Evolutionary conservation across 2,888 invertebrate species (phyloP), one percentile per base, ranked within the genome.

Genomic region (Carterocephalus palaemon): DNA sequence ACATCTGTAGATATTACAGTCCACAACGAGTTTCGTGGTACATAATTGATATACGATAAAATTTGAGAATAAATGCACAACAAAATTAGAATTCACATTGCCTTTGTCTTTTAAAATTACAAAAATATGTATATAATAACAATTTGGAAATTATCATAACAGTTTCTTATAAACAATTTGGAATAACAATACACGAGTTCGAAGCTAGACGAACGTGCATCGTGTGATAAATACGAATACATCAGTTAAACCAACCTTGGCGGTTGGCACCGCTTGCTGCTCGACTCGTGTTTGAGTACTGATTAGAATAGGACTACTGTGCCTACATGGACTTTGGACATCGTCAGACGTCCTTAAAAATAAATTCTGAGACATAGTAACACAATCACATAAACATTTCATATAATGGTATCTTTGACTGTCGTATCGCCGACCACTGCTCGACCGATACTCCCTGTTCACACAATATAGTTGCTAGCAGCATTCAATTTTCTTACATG

Each of bases 41-140:
- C 33, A 13, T 34, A 34, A 42, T 64, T 48, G 45, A 57, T 66
- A 67, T 73, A 60, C 67, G 62, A 79, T 81, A 80, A 75, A 76
- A 75, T 75, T 77, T 81, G 67, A 75, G 75, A 82, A 79, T 86
- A 86, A 86, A 86, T 86, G 85, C 85, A 85, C 85, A 85, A 84
- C 82, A 78, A 78, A 85, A 86, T 82, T 79, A 82, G 65, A 74
- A 81, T 83, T 82, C 75, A 74, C 75, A 82, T 84, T 79, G 84
- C 75, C 78, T 76, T 77, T 80, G 85, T 85, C 85, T 85, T 85
- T 84, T 82, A 77, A 54, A 74, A 70, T 79, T 81, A 81, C 67
- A 83, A 82, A 84, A 81, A 84, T 83, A 83, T 75, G 70, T 68
- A 67, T 79, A 77, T 81, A 34, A 42, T 8, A 84, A 84, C 78